Evolutionary conservation across 2,113 vertebrate species (phyloP).

Genomic region (Dasyprocta punctata): DNA sequence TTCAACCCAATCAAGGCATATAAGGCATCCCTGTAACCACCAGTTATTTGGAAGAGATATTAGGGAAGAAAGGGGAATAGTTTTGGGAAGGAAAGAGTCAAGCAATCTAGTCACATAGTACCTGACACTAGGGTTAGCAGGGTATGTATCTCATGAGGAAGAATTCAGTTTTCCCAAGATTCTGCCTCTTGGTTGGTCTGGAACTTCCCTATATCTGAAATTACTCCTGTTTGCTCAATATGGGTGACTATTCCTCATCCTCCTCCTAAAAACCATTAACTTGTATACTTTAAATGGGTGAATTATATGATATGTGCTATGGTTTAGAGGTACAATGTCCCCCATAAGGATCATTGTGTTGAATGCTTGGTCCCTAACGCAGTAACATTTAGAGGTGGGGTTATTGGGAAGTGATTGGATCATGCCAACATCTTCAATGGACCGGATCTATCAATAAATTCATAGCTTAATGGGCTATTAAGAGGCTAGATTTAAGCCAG

Average conservation of each 20-base stretch:
- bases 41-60: slow-evolving; percentile 43
- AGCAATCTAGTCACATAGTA: background rate
- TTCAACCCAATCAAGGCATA: slow-evolving; percentile 5
- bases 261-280: slow-evolving; percentile 4
- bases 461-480: background rate
- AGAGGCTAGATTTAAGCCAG: background rate
- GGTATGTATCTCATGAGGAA: background rate
- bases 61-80: background rate
- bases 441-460: background rate
- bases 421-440: background rate
- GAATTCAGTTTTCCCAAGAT: slow-evolving; percentile 35
- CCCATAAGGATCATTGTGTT: background rate
- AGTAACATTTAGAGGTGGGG: background rate
- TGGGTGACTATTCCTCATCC: background rate
- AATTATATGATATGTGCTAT: background rate
- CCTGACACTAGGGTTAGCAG: background rate
- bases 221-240: background rate
- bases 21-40: background rate
- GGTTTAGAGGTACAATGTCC: background rate
- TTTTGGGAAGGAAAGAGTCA: background rate
- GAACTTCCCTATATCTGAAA: background rate
- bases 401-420: background rate
- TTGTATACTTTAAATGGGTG: slow-evolving; percentile 7
- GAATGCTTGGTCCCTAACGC: background rate
- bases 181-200: slow-evolving; percentile 17